A percentile compares a stretch with the other conserved stretches of the same genome.
These are phyloP conservation scores for Gari tellinella DNA, from an alignment of 2,888 invertebrate genomes.

Conservation along the genomic window DNA sequence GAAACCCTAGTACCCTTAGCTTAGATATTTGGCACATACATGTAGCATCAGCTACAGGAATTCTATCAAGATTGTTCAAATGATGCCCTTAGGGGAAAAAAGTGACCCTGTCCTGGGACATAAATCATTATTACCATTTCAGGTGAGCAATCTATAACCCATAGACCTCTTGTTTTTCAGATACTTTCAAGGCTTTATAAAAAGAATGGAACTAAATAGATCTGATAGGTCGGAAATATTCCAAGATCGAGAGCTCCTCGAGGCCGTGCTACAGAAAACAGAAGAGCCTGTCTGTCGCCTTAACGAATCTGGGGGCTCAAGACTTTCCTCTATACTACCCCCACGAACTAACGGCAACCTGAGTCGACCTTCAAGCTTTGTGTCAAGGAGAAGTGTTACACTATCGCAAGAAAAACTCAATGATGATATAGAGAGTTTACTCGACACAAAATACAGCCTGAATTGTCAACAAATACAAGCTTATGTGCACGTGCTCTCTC, in stretches of 20 bases:
- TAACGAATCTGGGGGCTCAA: slow-evolving; percentile 64
- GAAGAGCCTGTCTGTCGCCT: slow-evolving; percentile 57
- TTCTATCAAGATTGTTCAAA: no score
- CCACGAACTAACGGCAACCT: slow-evolving; percentile 64
- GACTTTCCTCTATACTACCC: slow-evolving; percentile 56
- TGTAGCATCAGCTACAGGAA: no score
- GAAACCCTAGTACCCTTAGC: no score
- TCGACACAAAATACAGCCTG: slow-evolving; percentile 15
- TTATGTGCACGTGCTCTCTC: slow-evolving; percentile 88
- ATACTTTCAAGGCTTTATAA: no score
- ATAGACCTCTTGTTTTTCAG: no score
- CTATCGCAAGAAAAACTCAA: slow-evolving; percentile 58
- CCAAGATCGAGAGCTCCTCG: slow-evolving; percentile 74
- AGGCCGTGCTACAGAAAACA: slow-evolving; percentile 76
- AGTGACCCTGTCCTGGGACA: no score
- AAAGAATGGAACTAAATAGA: slow-evolving; percentile 48
- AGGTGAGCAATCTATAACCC: no score
- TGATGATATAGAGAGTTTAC: slow-evolving; percentile 19
- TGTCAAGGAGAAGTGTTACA: slow-evolving; percentile 58
- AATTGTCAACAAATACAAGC: slow-evolving; percentile 35
- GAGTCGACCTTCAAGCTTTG: slow-evolving; percentile 68
- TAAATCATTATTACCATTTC: no score
- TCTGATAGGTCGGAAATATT: slow-evolving; percentile 67
- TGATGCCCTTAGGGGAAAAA: no score
- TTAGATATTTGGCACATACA: no score